phyloP scores from a whole-genome alignment of 2,888 invertebrate genomes.

The Rhingia campestris region DNA sequence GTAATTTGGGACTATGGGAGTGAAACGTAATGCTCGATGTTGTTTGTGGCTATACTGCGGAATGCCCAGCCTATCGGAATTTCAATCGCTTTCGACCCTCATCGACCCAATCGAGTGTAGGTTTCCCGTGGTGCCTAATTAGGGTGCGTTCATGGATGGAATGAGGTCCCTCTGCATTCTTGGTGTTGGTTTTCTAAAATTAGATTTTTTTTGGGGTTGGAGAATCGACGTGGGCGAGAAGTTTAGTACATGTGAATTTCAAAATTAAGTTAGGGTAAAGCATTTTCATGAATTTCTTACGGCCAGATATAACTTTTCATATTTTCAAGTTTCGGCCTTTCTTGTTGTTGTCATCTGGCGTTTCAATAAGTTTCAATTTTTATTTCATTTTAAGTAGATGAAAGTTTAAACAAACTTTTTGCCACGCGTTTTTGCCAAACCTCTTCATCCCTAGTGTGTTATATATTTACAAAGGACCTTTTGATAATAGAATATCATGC shows the following conservation, averaged over 20 bases:
- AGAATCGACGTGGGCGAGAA: background rate
- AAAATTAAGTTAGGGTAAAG: background rate
- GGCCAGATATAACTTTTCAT: slow-evolving; percentile 25
- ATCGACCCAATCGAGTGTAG: background rate
- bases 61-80: slow-evolving; percentile 27
- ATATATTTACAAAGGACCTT: slow-evolving; percentile 39
- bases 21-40: slow-evolving; percentile 14
- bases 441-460: slow-evolving; percentile 15
- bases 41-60: background rate
- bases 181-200: slow-evolving; percentile 1
- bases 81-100: slow-evolving; percentile 36
- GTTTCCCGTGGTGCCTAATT: slow-evolving; percentile 9
- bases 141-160: slow-evolving; percentile 5
- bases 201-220: background rate
- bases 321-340: slow-evolving; percentile 27
- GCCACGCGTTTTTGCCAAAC: slow-evolving; percentile 17
- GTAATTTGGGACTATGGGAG: slow-evolving; percentile 16
- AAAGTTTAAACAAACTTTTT: slow-evolving; percentile 28
- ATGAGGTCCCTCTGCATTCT: background rate
- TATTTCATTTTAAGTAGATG: background rate
- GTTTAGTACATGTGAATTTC: background rate
- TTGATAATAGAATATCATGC: slow-evolving; percentile 16
- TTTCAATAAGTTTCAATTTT: slow-evolving; percentile 15
- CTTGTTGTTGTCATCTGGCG: background rate
- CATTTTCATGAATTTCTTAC: slow-evolving; percentile 6